phyloP scores from a whole-genome alignment of 2,888 invertebrate species.

The Oscheius onirici region DNA sequence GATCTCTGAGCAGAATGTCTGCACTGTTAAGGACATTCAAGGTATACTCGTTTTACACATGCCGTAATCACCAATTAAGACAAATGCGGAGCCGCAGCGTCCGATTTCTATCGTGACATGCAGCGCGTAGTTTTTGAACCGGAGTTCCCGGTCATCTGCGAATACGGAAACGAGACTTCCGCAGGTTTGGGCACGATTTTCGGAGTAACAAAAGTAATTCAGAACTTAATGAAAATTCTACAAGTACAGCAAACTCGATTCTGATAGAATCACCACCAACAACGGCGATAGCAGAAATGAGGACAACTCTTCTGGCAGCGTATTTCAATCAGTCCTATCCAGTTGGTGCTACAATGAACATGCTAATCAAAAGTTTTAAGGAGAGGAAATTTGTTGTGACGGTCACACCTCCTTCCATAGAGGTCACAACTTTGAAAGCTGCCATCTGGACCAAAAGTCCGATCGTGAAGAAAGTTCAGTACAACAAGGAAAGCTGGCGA shows the following conservation, averaged over 20 bases:
- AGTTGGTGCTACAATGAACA: neutral
- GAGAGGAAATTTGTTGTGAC: conserved; percentile 7
- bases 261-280: conserved; percentile 6
- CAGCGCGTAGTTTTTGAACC: conserved; percentile 67
- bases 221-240: neutral
- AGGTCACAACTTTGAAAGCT: neutral
- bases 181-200: neutral
- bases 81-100: conserved; percentile 64
- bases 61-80: conserved; percentile 28
- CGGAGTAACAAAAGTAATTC: neutral
- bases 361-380: neutral
- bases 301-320: neutral
- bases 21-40: conserved; percentile 61
- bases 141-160: conserved; percentile 67
- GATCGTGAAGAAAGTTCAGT: conserved; percentile 28
- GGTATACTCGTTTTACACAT: neutral
- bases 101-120: conserved; percentile 62
- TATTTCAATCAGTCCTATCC: conserved; percentile 13
- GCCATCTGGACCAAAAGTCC: conserved; percentile 29
- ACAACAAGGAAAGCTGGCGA: conserved; percentile 47
- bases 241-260: conserved; percentile 6
- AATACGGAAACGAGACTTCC: conserved; percentile 35
- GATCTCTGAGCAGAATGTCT: conserved; percentile 69
- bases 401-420: neutral
- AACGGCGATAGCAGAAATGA: neutral